Base-by-base conservation (phyloP, 1,140 invertebrate species). In the Bombus impatiens region DNA sequence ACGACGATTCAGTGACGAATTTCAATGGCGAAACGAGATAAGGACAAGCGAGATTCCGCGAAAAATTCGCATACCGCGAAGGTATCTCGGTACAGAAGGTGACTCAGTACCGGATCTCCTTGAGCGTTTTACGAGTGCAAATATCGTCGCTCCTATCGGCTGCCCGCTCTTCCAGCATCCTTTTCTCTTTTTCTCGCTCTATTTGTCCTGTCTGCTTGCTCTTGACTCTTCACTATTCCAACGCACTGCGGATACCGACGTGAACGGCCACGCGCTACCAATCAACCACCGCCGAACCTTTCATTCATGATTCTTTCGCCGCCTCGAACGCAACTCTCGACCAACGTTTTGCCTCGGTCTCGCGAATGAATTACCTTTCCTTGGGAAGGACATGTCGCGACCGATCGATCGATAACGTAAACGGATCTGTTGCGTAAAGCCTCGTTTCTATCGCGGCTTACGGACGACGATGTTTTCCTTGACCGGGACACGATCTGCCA, bases 61-160 rank as follows among this genome's bases (percentile, higher is more conserved):
- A 93, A 93, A 92, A 92, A 92, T 90, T 53, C 65, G 84, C 87
- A 91, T 91, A 82, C 28, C 35, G 47, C 71, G 75, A 53, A 53
- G 47, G 47, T 53, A 53, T 53, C 47, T 53, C 47, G 47, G 47
- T 53, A 3, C 47, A 53, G 47, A 22, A 53, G 82, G 86, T 93
- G 92, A 93, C 85, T 92, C 92, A 92, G 85, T 92, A 92, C 91
- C 88, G 86, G 92, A 92, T 93, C 90, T 93, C 92, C 91, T 93
- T 92, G 92, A 91, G 85, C 91, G 76, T 89, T 92, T 91, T 88
- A 87, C 80, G 87, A 79, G 89, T 78, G 84, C 87, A 89, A 90
- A 90, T 86, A 77, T 82, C 78, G 71, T 84, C 75, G 78, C 81
- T 75, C 47, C 81, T 84, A 78, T 82, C 83, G 82, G 47, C 82